A percentile compares a stretch with the other conserved stretches of the same genome.
These are phyloP conservation scores for Melolontha melolontha DNA, from an alignment of 2,888 invertebrate species.

Conservation along the genomic window DNA sequence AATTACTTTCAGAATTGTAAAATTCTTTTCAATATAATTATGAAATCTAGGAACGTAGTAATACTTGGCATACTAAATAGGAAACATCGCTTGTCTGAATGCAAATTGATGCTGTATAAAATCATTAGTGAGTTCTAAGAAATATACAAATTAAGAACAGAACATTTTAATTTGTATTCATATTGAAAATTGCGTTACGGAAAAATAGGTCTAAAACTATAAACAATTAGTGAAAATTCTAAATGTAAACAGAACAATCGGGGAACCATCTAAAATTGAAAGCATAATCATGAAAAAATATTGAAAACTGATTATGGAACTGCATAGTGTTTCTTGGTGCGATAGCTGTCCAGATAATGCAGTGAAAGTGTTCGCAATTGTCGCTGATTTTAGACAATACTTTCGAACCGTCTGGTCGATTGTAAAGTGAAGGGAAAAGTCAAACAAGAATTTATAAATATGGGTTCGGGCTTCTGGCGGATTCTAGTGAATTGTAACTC, in stretches of 20 bases:
- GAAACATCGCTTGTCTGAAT: slow-evolving; percentile 5
- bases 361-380: slow-evolving; percentile 17
- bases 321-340: slow-evolving; percentile 21
- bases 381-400: slow-evolving; percentile 31
- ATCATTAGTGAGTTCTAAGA: background rate
- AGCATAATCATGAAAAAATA: slow-evolving; percentile 31
- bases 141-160: background rate
- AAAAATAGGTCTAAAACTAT: no score
- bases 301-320: slow-evolving; percentile 32
- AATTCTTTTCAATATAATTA: no score
- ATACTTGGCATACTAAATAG: background rate
- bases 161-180: no score
- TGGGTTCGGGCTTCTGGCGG: slow-evolving; percentile 59
- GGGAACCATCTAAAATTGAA: slow-evolving; percentile 12
- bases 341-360: slow-evolving; percentile 14
- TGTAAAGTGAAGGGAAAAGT: slow-evolving; percentile 65
- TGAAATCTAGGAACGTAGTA: no score
- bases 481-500: slow-evolving; percentile 60
- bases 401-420: slow-evolving; percentile 53
- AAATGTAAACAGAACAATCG: background rate
- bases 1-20: no score
- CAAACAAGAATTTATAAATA: slow-evolving; percentile 64
- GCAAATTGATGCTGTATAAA: background rate
- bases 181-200: no score
- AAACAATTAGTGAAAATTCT: no score